These are phyloP conservation scores for Onchidella celtica DNA, from an alignment of 2,888 invertebrate genomes.

Conservation along the genomic window DNA sequence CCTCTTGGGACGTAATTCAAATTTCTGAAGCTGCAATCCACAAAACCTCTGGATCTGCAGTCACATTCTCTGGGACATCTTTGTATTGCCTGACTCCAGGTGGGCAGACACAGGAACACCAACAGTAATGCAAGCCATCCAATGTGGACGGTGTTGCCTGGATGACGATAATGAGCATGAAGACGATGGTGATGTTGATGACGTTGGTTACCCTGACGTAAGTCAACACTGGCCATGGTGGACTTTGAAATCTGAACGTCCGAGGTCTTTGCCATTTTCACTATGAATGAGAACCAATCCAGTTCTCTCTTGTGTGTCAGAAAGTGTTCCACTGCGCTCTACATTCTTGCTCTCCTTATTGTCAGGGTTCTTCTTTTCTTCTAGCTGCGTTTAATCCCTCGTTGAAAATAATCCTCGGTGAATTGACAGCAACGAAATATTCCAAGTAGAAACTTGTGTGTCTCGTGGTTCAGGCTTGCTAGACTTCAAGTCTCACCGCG, in stretches of 20 bases:
- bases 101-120: conserved; percentile 13
- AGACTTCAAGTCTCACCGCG: neutral
- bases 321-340: neutral
- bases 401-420: neutral
- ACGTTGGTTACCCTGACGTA: neutral
- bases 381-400: neutral
- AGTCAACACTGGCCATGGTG: neutral
- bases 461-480: neutral
- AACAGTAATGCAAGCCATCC: neutral
- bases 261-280: neutral
- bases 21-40: conserved; percentile 52
- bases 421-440: neutral
- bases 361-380: neutral
- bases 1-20: conserved; percentile 52
- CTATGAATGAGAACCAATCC: neutral
- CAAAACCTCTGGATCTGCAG: conserved; percentile 48
- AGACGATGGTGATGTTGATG: neutral
- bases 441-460: neutral
- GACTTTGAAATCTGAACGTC: neutral
- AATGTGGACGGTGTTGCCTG: neutral
- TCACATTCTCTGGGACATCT: conserved; percentile 51
- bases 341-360: neutral
- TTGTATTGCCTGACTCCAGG: conserved; percentile 30
- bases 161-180: neutral
- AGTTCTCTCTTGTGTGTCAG: neutral